Base-by-base conservation (phyloP, 2,888 invertebrate species). In the Xestia ashworthii region DNA sequence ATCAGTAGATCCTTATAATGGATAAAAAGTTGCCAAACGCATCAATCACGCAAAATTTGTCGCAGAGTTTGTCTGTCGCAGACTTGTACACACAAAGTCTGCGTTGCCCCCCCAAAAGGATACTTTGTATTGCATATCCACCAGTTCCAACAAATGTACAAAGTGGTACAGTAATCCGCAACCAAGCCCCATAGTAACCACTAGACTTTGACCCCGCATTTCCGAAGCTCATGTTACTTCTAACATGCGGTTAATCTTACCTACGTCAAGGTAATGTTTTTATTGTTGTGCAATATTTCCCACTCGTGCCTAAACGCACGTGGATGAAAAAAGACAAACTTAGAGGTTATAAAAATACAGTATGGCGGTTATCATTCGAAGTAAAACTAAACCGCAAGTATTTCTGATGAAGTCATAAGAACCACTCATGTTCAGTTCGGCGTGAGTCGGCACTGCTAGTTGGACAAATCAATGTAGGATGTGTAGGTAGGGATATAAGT, bases 321-420 rank as follows among this genome's bases (percentile, higher is more conserved):
- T 41, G 11, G 65, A 3, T 19, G 19, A 55, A 48, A 69, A 48
- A 22, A 46, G 2, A 12, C 0, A 0, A 62, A 62, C 14, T 32
- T 16, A 25, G 16, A 64, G 14, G 5, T 8, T 25, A 53, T 38
- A 64, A 25, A 25, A 68, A 55, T 12, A 25, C 62, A 69, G 32
- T 12, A n/a, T 14, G 25, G 50, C 6, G 44, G 14, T 60, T 44
- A 68, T n/a, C 38, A 64, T 81, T 80, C 76, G 5, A 38, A 44
- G 46, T 11, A 71, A 76, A 76, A 71, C 9, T 32, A 60, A 60
- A 60, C 81, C 81, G 32, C 81, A 81, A 67, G 44, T 11, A 62
- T n/a, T 44, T n/a, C 16, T 67, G 41, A 68, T 44, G 41, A 19
- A 50, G 14, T 14, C 5, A 19, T 22, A 12, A n/a, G 14, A 65